A percentile compares a stretch with the other conserved stretches of the same genome.
phyloP scores from a whole-genome alignment of 2,113 vertebrate species.

The Coreoperca whiteheadi region DNA sequence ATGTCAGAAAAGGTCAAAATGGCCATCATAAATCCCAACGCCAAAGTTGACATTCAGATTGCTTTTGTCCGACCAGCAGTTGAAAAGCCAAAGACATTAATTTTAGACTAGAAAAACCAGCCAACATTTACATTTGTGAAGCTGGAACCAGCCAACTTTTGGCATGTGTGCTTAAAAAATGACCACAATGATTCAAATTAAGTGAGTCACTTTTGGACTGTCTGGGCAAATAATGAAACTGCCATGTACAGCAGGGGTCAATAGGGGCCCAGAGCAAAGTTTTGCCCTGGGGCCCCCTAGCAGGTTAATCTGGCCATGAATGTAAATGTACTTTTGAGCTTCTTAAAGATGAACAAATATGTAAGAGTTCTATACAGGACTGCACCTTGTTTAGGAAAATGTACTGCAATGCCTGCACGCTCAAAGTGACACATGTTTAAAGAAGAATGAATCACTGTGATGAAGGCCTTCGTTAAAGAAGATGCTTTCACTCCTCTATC shows the following conservation, averaged over 20 bases:
- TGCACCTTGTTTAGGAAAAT: not conserved
- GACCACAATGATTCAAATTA: too few species aligned
- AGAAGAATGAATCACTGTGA: not conserved
- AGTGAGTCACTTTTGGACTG: not conserved
- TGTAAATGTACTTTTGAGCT: not conserved
- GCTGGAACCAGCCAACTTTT: not conserved
- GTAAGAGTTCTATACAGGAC: too few species aligned
- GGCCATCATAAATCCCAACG: too few species aligned
- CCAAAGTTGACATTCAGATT: too few species aligned
- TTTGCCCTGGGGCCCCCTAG: not conserved
- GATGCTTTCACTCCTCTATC: conserved; percentile 26
- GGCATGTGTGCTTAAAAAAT: not conserved
- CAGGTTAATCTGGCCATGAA: not conserved
- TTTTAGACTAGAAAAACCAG: not conserved
- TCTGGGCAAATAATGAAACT: not conserved
- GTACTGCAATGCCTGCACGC: not conserved
- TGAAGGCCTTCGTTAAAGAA: conserved; percentile 15
- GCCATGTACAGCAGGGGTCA: not conserved
- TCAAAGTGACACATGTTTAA: not conserved
- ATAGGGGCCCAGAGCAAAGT: too few species aligned
- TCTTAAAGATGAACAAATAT: not conserved
- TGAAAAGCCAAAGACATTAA: not conserved
- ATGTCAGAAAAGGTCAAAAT: not conserved
- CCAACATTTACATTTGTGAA: not conserved
- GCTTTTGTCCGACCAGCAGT: too few species aligned